phyloP scores from a whole-genome alignment of 1,140 invertebrate genomes.

The Drosophila equinoxialis region DNA sequence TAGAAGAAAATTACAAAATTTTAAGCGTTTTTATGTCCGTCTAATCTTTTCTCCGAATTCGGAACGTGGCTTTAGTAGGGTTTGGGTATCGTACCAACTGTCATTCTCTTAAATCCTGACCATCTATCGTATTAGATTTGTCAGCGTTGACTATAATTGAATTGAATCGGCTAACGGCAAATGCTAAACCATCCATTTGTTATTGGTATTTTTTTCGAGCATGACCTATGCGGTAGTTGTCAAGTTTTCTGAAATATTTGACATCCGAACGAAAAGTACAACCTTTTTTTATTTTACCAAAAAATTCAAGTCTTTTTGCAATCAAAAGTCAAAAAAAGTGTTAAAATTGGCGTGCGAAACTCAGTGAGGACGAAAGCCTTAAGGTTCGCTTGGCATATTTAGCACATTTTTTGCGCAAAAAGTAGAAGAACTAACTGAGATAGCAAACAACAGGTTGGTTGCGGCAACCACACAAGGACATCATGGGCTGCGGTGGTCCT shows the following conservation, averaged over 20 bases:
- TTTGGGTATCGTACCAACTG: too few relatives aligned
- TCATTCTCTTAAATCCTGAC: too few relatives aligned
- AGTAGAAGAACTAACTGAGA: neutral
- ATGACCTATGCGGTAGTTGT: neutral
- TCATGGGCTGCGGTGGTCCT: conserved; percentile 30
- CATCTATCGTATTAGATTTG: too few relatives aligned
- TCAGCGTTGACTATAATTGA: too few relatives aligned
- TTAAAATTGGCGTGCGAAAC: conserved; percentile 56
- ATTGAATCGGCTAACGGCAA: too few relatives aligned
- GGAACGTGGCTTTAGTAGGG: too few relatives aligned
- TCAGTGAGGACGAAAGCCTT: neutral
- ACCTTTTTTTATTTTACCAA: neutral
- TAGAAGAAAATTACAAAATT: too few relatives aligned
- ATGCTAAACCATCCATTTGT: neutral
- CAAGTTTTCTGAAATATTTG: conserved; percentile 17
- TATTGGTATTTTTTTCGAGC: neutral
- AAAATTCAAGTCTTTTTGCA: conserved; percentile 32
- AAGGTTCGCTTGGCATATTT: conserved; percentile 48
- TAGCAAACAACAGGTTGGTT: conserved; percentile 43
- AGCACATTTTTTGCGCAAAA: conserved; percentile 64
- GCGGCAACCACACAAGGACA: neutral
- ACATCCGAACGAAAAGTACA: conserved; percentile 10
- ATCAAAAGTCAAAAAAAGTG: conserved; percentile 57
- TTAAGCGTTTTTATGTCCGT: too few relatives aligned
- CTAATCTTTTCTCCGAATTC: too few relatives aligned